A percentile compares a stretch with the other conserved stretches of the same genome.
Evolutionary conservation across 2,888 invertebrate species (phyloP).

Genomic region (Agrotis puta): DNA sequence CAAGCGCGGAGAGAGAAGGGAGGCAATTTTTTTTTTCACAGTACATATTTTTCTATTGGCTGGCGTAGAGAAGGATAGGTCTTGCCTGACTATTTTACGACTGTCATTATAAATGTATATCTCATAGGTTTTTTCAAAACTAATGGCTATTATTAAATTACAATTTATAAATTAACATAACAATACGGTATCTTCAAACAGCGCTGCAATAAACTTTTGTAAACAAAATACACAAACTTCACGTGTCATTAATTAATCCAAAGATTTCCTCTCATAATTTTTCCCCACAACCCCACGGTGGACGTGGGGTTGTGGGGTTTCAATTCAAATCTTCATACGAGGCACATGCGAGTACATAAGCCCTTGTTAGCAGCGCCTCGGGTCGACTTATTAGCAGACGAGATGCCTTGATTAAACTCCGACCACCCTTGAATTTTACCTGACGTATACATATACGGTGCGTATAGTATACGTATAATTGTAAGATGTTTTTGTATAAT

Average conservation of each 20-base stretch:
- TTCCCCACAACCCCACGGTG: constrained; percentile 21
- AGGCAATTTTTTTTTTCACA: no score
- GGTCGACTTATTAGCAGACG: constrained; percentile 67
- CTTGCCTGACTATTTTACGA: no score
- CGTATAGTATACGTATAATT: constrained; percentile 20
- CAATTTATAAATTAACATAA: no score
- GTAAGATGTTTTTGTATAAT: constrained; percentile 52
- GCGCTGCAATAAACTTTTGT: neutral
- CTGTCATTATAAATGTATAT: no score
- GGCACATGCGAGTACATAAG: constrained; percentile 37
- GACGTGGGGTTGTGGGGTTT: no score
- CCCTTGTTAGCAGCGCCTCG: constrained; percentile 54
- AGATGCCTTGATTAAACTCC: constrained; percentile 69
- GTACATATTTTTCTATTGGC: no score
- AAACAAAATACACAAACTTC: neutral
- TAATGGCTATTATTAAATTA: no score
- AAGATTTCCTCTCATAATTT: constrained; percentile 18
- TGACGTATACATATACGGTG: constrained; percentile 34
- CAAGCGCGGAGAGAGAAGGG: no score
- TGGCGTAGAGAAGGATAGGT: no score
- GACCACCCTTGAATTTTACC: constrained; percentile 57
- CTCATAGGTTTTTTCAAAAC: no score
- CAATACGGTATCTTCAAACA: no score
- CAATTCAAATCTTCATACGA: constrained; percentile 55
- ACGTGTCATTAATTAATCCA: neutral